A percentile compares a stretch with the other conserved stretches of the same genome.
Evolutionary conservation across 1,140 invertebrate genomes (phyloP).

Genomic region (Drosophila pseudoananassae): DNA sequence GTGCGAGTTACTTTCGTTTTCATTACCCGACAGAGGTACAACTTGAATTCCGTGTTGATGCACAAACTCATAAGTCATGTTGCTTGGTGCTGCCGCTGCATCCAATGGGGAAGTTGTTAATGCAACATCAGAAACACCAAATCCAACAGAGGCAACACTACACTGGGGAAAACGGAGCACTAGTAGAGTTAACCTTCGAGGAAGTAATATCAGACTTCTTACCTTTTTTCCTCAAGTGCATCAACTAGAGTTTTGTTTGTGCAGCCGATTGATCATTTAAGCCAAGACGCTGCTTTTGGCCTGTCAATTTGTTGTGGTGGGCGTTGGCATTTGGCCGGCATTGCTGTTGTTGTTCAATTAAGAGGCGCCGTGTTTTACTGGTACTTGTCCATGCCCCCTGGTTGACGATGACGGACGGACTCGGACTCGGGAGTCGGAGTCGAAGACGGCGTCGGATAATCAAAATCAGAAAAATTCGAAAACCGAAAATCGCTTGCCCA

Average conservation of each 20-base stretch:
- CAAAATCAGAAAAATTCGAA: slow-evolving; percentile 50
- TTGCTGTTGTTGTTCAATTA: slow-evolving; percentile 64
- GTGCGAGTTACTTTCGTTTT: slow-evolving; percentile 76
- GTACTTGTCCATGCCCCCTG: slow-evolving; percentile 43
- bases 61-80: slow-evolving; percentile 78
- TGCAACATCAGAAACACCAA: slow-evolving; percentile 55
- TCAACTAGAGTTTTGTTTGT: slow-evolving; percentile 50
- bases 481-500: slow-evolving; percentile 64
- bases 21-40: slow-evolving; percentile 60
- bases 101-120: slow-evolving; percentile 78
- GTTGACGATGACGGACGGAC: slow-evolving; percentile 53
- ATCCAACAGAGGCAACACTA: slow-evolving; percentile 45
- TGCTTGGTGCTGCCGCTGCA: slow-evolving; percentile 45
- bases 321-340: slow-evolving; percentile 64
- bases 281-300: slow-evolving; percentile 51
- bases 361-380: slow-evolving; percentile 49
- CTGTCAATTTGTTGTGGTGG: slow-evolving; percentile 76
- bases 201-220: too few species aligned
- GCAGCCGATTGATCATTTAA: slow-evolving; percentile 80
- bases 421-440: too few species aligned
- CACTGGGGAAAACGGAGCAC: not conserved
- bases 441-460: slow-evolving; percentile 46
- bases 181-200: not conserved
- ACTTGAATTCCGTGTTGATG: slow-evolving; percentile 76
- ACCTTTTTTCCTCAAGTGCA: not conserved